These are phyloP conservation scores for Ruditapes philippinarum DNA, from an alignment of 1,140 invertebrate species.

Conservation along the genomic window DNA sequence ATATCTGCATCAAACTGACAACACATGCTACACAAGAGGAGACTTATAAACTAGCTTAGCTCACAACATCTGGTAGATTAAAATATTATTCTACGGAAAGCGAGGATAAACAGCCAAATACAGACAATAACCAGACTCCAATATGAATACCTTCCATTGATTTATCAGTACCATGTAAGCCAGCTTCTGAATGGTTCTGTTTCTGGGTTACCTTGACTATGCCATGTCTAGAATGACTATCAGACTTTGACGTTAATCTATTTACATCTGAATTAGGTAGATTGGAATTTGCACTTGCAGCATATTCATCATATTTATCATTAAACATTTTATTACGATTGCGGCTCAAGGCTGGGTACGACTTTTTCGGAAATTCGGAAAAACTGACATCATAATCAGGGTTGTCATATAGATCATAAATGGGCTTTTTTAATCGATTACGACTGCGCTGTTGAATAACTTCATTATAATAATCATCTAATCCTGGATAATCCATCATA, in stretches of 20 bases:
- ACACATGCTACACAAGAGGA: background rate
- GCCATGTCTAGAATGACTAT: background rate
- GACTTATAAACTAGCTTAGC: background rate
- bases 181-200: background rate
- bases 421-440: conserved; percentile 50
- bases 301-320: conserved; percentile 65
- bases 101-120: background rate
- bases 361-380: conserved; percentile 30
- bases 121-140: background rate
- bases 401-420: conserved; percentile 52
- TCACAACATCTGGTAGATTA: background rate
- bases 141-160: background rate
- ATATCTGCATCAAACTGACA: no score
- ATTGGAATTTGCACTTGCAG: conserved; percentile 4
- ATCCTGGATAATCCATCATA: conserved; percentile 41
- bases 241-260: background rate
- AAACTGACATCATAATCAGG: conserved; percentile 6
- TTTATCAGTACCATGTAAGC: background rate
- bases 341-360: conserved; percentile 23
- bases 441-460: conserved; percentile 65
- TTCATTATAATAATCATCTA: conserved; percentile 71
- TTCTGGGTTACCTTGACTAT: conserved; percentile 22
- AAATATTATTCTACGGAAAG: background rate
- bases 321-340: conserved; percentile 61
- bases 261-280: background rate